phyloP scores from a whole-genome alignment of 2,888 invertebrate species.

The Periphyllus acericola region DNA sequence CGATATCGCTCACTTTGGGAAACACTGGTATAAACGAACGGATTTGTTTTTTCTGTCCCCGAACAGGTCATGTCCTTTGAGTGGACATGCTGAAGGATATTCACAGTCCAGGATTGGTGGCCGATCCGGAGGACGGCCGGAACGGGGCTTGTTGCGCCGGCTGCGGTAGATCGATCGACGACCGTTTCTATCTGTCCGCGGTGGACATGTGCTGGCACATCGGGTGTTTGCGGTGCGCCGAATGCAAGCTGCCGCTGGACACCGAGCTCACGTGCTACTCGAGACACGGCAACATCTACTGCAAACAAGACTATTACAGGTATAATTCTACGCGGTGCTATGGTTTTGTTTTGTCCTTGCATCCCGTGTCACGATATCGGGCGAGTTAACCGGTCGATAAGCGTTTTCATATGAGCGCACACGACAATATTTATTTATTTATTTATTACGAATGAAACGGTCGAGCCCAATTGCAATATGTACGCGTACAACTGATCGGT shows the following conservation, averaged over 20 bases:
- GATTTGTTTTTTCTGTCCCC: background rate
- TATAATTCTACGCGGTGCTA: conserved; percentile 66
- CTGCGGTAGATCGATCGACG: conserved; percentile 73
- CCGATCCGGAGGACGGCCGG: conserved; percentile 64
- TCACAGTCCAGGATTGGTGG: conserved; percentile 66
- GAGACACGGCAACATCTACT: conserved; percentile 89
- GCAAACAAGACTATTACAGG: conserved; percentile 95
- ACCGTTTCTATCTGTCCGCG: conserved; percentile 80
- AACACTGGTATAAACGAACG: background rate
- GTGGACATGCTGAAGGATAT: conserved; percentile 65
- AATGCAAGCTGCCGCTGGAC: conserved; percentile 85
- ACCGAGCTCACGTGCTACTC: conserved; percentile 90
- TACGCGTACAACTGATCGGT: no score
- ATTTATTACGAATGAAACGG: no score
- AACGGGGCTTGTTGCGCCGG: conserved; percentile 70
- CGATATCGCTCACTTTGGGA: no score
- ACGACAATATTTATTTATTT: no score
- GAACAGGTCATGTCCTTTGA: conserved; percentile 41
- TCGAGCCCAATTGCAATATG: no score
- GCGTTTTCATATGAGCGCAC: no score
- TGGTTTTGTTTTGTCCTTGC: no score
- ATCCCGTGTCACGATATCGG: no score
- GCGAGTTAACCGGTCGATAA: no score
- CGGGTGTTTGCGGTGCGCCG: conserved; percentile 83
- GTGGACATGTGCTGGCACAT: conserved; percentile 92